Percentiles rank a stretch among this genome's conserved stretches.
These are phyloP conservation scores for Callocephalon fimbriatum DNA, from an alignment of 2,113 vertebrate genomes.

Conservation along the genomic window DNA sequence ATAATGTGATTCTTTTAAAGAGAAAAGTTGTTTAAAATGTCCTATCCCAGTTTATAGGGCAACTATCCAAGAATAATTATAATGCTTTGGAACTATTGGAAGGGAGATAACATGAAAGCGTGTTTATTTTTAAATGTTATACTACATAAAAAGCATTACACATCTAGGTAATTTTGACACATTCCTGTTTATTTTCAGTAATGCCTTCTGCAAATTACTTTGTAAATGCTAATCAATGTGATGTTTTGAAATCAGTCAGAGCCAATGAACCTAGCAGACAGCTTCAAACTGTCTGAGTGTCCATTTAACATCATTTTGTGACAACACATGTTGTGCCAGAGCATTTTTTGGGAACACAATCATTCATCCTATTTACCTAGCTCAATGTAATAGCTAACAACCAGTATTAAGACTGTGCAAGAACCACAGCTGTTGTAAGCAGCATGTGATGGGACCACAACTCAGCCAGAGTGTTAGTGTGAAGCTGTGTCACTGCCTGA, in stretches of 20 bases:
- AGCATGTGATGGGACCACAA: background rate
- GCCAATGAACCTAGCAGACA: background rate
- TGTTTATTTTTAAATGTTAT: constrained; percentile 17
- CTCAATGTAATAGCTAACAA: background rate
- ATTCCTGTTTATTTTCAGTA: constrained; percentile 7
- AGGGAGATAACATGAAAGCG: background rate
- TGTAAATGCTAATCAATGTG: background rate
- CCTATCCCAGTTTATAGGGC: background rate
- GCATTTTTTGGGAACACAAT: background rate
- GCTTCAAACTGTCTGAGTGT: background rate
- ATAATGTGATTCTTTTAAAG: constrained; percentile 34
- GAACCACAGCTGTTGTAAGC: background rate
- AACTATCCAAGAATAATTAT: constrained; percentile 43
- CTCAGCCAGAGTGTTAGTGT: background rate
- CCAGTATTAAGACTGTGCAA: accelerated
- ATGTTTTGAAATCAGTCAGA: constrained; percentile 4
- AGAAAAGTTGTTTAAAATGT: constrained; percentile 23
- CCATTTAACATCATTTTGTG: background rate
- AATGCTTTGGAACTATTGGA: background rate
- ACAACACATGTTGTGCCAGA: background rate
- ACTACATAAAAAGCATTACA: background rate
- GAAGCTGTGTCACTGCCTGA: background rate
- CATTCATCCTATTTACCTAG: background rate
- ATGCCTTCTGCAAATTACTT: background rate
- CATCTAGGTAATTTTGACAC: background rate